Evolutionary conservation across 1,140 invertebrate species (phyloP), one percentile per base, ranked within the genome.

Genomic region (Diploscapter pachys): DNA sequence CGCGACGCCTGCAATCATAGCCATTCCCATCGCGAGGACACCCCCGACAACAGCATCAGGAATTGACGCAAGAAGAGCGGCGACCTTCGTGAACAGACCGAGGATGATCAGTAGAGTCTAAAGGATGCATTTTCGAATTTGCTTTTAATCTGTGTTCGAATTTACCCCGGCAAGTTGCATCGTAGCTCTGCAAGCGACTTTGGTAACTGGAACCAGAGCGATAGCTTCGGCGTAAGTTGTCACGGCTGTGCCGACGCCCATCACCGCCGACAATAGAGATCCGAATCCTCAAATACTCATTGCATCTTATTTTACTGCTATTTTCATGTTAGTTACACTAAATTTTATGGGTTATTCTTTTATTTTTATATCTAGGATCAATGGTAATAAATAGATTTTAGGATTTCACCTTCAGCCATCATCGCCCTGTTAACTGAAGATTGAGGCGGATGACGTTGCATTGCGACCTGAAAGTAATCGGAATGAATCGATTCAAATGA

Each of bases 31-130:
- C 31, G 55, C 74, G 13, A 78, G 70, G 11, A 78, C 63, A 52
- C 77, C 77, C 62, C 77, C 77, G 5, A 78, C 66, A n/a, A 78
- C 73, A 9, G 77, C 69, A 53, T 75, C 70, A 0, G 77, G 77
- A 9, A 78, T 72, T 31, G 76, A 65, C 54, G 77, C 70, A 13
- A 78, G 52, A 11, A 76, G 52, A 31, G 77, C 77, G 49, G 69
- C 77, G n/a, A 68, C 64, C 48, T 78, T 78, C 5, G 77, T 66
- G 49, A 78, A 75, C 4, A 78, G 52, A 8, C 77, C 77, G 31
- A 79, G 53, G 3, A 68, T 4, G 53, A 78, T 73, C 3, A 78
- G 70, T 5, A 78, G 52, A 49, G 57, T 59, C 31, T 31, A 11
- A 11, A 11, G 31, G 57, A 11, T 59, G 9, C 9, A 11, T 31